Evolutionary conservation across 2,113 vertebrate species (phyloP).

Genomic region (Cyanoramphus novaezelandiae): DNA sequence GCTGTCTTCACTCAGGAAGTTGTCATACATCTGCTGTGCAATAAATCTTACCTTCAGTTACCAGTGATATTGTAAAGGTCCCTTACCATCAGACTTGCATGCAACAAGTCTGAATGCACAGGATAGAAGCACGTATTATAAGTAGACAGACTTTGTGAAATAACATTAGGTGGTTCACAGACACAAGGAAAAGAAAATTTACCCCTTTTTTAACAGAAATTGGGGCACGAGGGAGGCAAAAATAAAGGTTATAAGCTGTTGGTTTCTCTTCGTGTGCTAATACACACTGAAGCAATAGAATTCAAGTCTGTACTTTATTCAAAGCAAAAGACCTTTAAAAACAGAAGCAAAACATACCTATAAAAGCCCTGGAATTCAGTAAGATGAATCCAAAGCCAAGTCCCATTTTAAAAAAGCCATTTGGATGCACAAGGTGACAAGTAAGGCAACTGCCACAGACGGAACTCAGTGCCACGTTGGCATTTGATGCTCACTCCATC

Average conservation of each 20-base stretch:
- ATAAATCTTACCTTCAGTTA: constrained; percentile 53
- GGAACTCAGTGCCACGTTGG: background rate
- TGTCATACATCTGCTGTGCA: background rate
- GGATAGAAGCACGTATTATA: background rate
- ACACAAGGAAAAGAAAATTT: background rate
- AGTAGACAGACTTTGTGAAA: background rate
- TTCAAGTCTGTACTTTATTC: background rate
- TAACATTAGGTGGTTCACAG: background rate
- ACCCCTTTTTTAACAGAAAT: background rate
- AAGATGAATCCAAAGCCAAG: constrained; percentile 21
- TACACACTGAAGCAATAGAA: background rate
- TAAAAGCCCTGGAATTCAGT: constrained; percentile 12
- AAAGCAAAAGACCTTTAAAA: constrained; percentile 41
- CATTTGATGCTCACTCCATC: background rate
- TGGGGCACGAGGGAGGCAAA: background rate
- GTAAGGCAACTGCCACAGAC: background rate
- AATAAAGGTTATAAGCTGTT: background rate
- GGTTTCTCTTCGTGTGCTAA: background rate
- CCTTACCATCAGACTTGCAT: background rate
- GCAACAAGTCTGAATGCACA: background rate
- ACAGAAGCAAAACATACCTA: constrained; percentile 24
- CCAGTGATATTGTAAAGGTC: background rate
- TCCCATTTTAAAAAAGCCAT: background rate
- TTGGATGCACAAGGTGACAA: background rate
- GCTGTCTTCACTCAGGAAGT: constrained; percentile 31